Percentiles rank a stretch among this genome's conserved stretches.
phyloP scores from a whole-genome alignment of 30 jellyfish, hydroid and myxozoan species.

The Chironex yamaguchii region DNA sequence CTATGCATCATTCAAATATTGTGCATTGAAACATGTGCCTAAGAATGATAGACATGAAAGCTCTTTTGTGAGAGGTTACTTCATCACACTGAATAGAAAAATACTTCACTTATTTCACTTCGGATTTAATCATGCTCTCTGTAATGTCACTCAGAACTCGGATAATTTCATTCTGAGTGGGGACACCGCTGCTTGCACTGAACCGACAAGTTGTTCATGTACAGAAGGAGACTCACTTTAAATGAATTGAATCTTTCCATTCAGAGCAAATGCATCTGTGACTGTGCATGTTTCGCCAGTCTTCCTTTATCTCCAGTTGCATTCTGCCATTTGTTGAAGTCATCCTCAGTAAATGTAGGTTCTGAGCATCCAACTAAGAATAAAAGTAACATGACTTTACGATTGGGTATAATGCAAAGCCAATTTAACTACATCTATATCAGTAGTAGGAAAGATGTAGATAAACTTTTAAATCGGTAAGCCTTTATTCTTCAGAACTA shows the following conservation, averaged over 20 bases:
- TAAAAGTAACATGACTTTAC: no score
- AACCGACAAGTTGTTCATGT: conserved; percentile 50
- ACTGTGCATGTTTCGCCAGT: conserved; percentile 15
- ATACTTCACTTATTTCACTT: conserved; percentile 34
- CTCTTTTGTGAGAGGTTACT: conserved; percentile 54
- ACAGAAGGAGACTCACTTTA: not conserved
- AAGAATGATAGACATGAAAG: conserved; percentile 30
- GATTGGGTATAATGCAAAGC: no score
- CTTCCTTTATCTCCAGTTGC: conserved; percentile 40
- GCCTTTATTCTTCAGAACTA: no score
- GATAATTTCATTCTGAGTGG: conserved; percentile 59
- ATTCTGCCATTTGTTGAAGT: conserved; percentile 19
- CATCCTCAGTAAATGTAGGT: conserved; percentile 16
- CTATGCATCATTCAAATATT: conserved; percentile 38
- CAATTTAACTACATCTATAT: no score
- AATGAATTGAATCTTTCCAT: conserved; percentile 16
- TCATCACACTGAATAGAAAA: conserved; percentile 35
- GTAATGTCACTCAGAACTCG: conserved; percentile 20
- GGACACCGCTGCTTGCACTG: conserved; percentile 62
- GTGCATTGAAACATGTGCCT: conserved; percentile 11
- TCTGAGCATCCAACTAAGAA: conserved; percentile 60
- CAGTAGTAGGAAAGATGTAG: no score
- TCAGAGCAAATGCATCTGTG: conserved; percentile 38
- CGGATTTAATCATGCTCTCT: conserved; percentile 6
- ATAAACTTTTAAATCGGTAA: no score